Conservation (phyloP, 2,888 invertebrate genomes). For the Neoitamus cyanurus region DNA sequence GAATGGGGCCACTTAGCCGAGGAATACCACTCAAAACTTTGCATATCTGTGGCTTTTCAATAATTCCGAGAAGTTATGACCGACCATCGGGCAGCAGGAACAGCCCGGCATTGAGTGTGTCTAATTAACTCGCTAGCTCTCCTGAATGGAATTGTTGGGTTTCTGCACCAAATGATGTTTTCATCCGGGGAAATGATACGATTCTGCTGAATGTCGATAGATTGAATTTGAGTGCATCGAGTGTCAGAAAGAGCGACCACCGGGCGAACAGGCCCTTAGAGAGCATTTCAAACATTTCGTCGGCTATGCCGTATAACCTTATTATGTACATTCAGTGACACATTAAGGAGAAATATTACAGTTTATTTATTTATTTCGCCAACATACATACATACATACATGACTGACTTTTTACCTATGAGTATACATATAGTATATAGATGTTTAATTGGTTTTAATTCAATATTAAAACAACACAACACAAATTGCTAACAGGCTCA, state of each 20-base stretch:
- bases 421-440: no score
- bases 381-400: no score
- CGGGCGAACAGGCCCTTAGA: not conserved
- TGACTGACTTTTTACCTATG: no score
- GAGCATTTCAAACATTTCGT: not conserved
- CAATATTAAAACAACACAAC: no score
- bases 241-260: not conserved
- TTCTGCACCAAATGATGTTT: not conserved
- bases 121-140: not conserved
- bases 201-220: not conserved
- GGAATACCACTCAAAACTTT: not conserved
- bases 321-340: no score
- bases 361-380: no score
- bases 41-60: slow-evolving; percentile 1
- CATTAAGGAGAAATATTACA: no score
- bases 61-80: not conserved
- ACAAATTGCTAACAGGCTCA: no score
- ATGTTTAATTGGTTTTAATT: no score
- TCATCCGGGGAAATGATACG: not conserved
- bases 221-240: not conserved
- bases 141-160: not conserved
- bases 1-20: not conserved
- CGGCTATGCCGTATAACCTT: no score
- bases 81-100: not conserved
- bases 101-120: not conserved